A percentile compares a stretch with the other conserved stretches of the same genome.
These are phyloP conservation scores for Orius insidiosus DNA, from an alignment of 1,140 invertebrate species.

Conservation along the genomic window DNA sequence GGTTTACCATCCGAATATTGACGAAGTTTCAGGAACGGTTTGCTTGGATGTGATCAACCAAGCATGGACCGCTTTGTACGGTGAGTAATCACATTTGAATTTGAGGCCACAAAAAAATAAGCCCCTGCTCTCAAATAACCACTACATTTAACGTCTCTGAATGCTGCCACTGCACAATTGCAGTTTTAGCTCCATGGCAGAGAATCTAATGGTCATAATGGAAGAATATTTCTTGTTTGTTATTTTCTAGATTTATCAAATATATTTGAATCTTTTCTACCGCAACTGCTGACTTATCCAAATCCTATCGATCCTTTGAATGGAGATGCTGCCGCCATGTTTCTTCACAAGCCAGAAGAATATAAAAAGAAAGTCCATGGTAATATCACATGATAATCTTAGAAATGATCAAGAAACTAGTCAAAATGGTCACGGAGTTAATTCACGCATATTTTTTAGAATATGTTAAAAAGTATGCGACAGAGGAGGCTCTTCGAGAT, in stretches of 20 bases:
- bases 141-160: too few relatives aligned
- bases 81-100: not conserved
- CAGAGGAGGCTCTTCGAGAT: conserved; percentile 81
- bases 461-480: conserved; percentile 94
- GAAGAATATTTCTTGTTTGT: not conserved
- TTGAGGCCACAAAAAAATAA: too few relatives aligned
- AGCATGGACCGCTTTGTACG: conserved; percentile 73
- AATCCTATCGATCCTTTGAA: conserved; percentile 98
- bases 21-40: conserved; percentile 98
- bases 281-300: conserved; percentile 94
- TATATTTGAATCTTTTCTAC: conserved; percentile 99
- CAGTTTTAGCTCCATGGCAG: too few relatives aligned
- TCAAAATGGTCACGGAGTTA: too few relatives aligned
- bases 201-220: too few relatives aligned
- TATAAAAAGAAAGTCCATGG: conserved; percentile 25
- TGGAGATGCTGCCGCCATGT: conserved; percentile 96
- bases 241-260: conserved; percentile 79
- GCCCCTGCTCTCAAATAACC: too few relatives aligned
- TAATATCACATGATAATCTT: too few relatives aligned
- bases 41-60: conserved; percentile 99
- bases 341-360: conserved; percentile 97
- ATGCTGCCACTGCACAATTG: too few relatives aligned
- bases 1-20: conserved; percentile 99
- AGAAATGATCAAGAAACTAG: too few relatives aligned
- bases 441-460: too few relatives aligned